phyloP scores from a whole-genome alignment of 2,888 invertebrate species.

The Chrysolina haemoptera region DNA sequence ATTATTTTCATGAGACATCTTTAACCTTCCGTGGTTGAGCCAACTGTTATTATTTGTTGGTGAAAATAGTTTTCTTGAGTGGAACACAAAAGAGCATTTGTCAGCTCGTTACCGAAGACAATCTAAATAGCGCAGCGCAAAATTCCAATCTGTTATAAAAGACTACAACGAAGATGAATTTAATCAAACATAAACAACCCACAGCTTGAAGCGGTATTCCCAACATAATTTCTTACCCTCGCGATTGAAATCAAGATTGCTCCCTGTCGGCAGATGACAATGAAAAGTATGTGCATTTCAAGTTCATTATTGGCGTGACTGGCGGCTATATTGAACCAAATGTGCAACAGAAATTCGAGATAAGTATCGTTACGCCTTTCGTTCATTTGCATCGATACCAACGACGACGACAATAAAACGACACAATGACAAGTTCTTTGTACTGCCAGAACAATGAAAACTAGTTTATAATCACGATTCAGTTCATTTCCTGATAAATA shows the following conservation, averaged over 20 bases:
- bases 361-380: slow-evolving; percentile 26
- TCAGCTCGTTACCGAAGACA: not conserved
- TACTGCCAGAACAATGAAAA: slow-evolving; percentile 20
- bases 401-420: slow-evolving; percentile 29
- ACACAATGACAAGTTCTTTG: slow-evolving; percentile 9
- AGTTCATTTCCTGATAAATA: slow-evolving; percentile 21
- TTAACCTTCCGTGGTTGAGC: no score
- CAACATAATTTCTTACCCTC: not conserved
- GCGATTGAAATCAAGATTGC: not conserved
- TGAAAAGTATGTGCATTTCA: slow-evolving; percentile 22
- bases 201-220: not conserved
- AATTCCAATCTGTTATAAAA: not conserved
- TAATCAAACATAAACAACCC: not conserved
- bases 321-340: slow-evolving; percentile 27
- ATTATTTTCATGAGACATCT: no score
- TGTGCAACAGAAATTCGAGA: slow-evolving; percentile 31
- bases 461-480: slow-evolving; percentile 24
- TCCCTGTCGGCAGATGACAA: slow-evolving; percentile 21
- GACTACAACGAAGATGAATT: not conserved
- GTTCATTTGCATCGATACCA: slow-evolving; percentile 11
- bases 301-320: slow-evolving; percentile 29
- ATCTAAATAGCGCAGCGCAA: not conserved
- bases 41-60: no score
- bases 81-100: no score
- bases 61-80: no score